Evolutionary conservation across 2,888 invertebrate species (phyloP).

Genomic region (Drosophila mimetica): DNA sequence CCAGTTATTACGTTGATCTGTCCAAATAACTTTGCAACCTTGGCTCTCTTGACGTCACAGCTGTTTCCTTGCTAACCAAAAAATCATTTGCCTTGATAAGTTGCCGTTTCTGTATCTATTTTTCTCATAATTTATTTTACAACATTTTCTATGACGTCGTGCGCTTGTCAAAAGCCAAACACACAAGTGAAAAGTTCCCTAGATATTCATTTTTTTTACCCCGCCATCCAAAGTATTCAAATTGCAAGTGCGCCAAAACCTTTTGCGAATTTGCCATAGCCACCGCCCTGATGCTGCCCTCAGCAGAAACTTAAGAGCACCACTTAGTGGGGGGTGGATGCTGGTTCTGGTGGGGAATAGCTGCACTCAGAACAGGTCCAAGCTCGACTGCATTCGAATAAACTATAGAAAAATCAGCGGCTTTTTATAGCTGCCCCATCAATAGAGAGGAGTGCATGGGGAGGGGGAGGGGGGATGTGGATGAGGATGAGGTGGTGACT

Average conservation of each 20-base stretch:
- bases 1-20: neutral
- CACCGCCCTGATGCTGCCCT: slow-evolving; percentile 60
- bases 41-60: slow-evolving; percentile 29
- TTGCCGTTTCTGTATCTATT: slow-evolving; percentile 9
- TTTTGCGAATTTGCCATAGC: slow-evolving; percentile 48
- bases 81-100: slow-evolving; percentile 15
- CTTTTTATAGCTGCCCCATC: slow-evolving; percentile 68
- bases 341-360: slow-evolving; percentile 9
- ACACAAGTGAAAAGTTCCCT: slow-evolving; percentile 37
- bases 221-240: slow-evolving; percentile 50
- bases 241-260: slow-evolving; percentile 63
- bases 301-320: slow-evolving; percentile 77
- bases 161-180: slow-evolving; percentile 54
- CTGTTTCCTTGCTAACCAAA: neutral
- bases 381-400: slow-evolving; percentile 76
- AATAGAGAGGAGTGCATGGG: slow-evolving; percentile 2
- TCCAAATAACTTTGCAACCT: slow-evolving; percentile 11
- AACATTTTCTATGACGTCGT: slow-evolving; percentile 59
- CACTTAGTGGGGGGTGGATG: slow-evolving; percentile 52
- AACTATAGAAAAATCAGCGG: slow-evolving; percentile 78
- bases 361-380: slow-evolving; percentile 69
- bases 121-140: slow-evolving; percentile 40
- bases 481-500: slow-evolving; percentile 39
- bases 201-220: neutral
- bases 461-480: neutral